phyloP scores from a whole-genome alignment of 2,888 invertebrate genomes.

The Seira ritae region DNA sequence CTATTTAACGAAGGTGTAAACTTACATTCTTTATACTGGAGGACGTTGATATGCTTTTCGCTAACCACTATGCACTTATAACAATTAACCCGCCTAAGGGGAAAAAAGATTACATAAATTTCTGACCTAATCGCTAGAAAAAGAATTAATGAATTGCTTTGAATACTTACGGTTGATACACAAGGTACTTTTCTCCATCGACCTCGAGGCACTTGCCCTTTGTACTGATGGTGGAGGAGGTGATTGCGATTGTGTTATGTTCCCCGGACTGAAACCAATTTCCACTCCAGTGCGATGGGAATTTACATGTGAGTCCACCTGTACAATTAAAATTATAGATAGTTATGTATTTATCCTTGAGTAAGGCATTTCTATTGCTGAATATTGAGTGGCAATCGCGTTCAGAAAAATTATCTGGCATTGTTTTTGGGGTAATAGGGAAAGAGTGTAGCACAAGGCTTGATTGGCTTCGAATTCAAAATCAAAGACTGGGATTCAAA shows the following conservation, averaged over 20 bases:
- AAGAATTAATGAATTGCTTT: constrained; percentile 22
- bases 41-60: constrained; percentile 94
- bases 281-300: constrained; percentile 60
- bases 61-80: constrained; percentile 97
- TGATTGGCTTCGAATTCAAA: too few relatives aligned
- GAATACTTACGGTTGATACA: constrained; percentile 69
- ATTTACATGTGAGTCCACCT: constrained; percentile 37
- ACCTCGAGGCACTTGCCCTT: constrained; percentile 71
- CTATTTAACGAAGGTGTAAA: too few relatives aligned
- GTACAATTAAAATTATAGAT: not conserved
- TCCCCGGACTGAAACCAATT: constrained; percentile 72
- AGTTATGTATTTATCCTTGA: not conserved
- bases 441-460: too few relatives aligned
- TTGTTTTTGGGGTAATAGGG: not conserved
- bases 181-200: constrained; percentile 71
- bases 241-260: constrained; percentile 68
- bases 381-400: too few relatives aligned
- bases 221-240: constrained; percentile 62
- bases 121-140: too few relatives aligned
- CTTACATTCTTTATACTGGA: constrained; percentile 99
- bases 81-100: constrained; percentile 80
- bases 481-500: too few relatives aligned
- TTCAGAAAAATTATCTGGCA: too few relatives aligned
- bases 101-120: too few relatives aligned
- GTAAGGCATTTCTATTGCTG: too few relatives aligned